Conservation (phyloP, 2,888 invertebrate genomes). For the Andrena marginata region DNA sequence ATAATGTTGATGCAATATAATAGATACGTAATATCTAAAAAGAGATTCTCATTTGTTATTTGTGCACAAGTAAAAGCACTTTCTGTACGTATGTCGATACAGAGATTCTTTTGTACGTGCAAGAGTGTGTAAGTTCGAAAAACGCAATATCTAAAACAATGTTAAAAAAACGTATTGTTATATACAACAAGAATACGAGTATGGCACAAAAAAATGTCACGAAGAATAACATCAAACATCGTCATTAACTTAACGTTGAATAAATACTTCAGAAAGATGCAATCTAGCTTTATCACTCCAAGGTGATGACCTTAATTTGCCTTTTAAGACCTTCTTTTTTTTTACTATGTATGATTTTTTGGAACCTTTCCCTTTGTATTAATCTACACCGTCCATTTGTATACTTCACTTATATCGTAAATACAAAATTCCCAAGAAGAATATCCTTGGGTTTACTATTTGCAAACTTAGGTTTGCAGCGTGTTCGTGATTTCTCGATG, state of each 20-base stretch:
- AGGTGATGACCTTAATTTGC: conserved; percentile 56
- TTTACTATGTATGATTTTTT: conserved; percentile 64
- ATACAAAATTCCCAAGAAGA: conserved; percentile 80
- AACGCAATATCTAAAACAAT: conserved; percentile 37
- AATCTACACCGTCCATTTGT: conserved; percentile 73
- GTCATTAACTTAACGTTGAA: conserved; percentile 54
- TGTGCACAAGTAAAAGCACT: conserved; percentile 37
- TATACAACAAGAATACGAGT: conserved; percentile 53
- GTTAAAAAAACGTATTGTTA: conserved; percentile 51
- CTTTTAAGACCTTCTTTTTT: conserved; percentile 33
- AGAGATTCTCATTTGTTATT: conserved; percentile 31
- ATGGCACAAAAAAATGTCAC: conserved; percentile 67
- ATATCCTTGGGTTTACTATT: conserved; percentile 57
- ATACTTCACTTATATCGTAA: conserved; percentile 71
- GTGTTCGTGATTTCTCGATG: conserved; percentile 94
- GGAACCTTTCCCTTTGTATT: conserved; percentile 73
- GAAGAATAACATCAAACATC: conserved; percentile 54
- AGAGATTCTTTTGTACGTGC: conserved; percentile 30
- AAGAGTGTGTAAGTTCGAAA: conserved; percentile 29
- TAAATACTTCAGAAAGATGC: conserved; percentile 54
- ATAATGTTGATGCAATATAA: conserved; percentile 19
- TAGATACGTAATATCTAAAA: conserved; percentile 36
- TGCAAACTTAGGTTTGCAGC: conserved; percentile 89
- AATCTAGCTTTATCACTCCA: conserved; percentile 56
- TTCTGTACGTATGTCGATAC: conserved; percentile 19